Evolutionary conservation across 2,797 vertebrate genomes (phyloP), one percentile per base, ranked within the genome.

Genomic region (Babyrousa celebensis): DNA sequence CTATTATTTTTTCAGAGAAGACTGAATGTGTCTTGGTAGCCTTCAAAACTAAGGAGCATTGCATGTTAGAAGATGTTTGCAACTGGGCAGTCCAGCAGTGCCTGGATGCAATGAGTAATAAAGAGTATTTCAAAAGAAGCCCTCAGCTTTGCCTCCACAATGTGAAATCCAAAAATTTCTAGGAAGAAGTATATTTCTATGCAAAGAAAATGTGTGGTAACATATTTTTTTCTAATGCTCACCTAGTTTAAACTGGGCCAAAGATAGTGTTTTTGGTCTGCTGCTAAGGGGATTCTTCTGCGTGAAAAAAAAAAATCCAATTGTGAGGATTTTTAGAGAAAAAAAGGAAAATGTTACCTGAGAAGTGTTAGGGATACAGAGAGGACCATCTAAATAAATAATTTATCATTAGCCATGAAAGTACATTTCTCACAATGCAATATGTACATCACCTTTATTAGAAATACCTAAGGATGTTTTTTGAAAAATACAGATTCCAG

Each of bases 131-230:
- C 14, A 79, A 60, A 48, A 48, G 43, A 48, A 27, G 63, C 16
- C 79, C 12, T 65, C 43, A 87, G 10, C 15, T 58, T 58, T 92
- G 36, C 15, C 36, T 63, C 21, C 54, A 70, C 43, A 82, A 58
- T 2, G 7, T 52, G 17, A 70, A 68, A 70, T 62, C 27, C 20
- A 85, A 89, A 82, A 27, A 21, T 36, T 56, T 96, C 23, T 36
- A 77, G 87, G 7, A 97, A 89, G 25, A 77, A 80, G 21, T 48
- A 63, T 12, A 75, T 52, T 93, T 92, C 40, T 94, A 32, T 36
- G 16, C 23, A 85, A 92, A 89, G 11, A 92, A 91, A 78, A 40
- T n/a, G 5, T 58, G 25, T 74, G 20, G 36, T 43, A 20, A 72
- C 74, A 77, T 16, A 27, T 27, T 4, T 68, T 29, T 79, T n/a